A percentile compares a stretch with the other conserved stretches of the same genome.
Evolutionary conservation across 2,888 invertebrate genomes (phyloP).

Genomic region (Nipponacmea schrenckii): DNA sequence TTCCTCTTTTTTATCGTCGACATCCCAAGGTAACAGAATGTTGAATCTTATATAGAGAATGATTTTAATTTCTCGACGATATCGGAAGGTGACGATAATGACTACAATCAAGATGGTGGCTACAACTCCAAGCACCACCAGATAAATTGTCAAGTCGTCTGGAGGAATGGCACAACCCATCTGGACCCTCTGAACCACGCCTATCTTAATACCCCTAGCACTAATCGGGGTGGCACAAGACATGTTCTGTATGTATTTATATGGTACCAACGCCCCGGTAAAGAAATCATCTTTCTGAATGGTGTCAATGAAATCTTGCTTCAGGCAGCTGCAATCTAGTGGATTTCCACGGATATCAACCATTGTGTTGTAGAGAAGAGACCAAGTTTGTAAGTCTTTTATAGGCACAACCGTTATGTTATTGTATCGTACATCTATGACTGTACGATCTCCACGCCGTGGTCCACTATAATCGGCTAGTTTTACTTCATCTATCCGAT

Average conservation of each 20-base stretch:
- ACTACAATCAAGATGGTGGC: conserved; percentile 20
- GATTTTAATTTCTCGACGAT: conserved; percentile 41
- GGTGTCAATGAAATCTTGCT: conserved; percentile 16
- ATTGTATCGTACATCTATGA: conserved; percentile 34
- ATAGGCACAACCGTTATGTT: conserved; percentile 39
- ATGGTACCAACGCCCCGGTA: conserved; percentile 18
- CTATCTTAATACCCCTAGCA: conserved; percentile 27
- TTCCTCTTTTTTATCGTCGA: not conserved
- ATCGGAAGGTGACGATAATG: conserved; percentile 22
- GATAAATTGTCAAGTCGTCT: not conserved
- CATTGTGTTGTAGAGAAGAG: conserved; percentile 35
- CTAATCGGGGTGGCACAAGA: conserved; percentile 33
- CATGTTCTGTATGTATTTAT: conserved; percentile 36
- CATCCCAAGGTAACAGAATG: conserved; percentile 46
- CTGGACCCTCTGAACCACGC: conserved; percentile 22
- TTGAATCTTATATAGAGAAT: conserved; percentile 52
- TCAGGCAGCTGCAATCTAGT: conserved; percentile 41
- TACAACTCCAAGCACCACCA: conserved; percentile 19
- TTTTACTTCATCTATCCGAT: conserved; percentile 16
- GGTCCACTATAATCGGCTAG: not conserved
- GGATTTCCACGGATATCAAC: conserved; percentile 47
- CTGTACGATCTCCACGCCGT: not conserved
- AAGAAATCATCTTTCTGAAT: conserved; percentile 18
- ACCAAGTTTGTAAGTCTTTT: conserved; percentile 35
- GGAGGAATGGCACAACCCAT: conserved; percentile 20